Percentiles rank a stretch among this genome's conserved stretches.
These are phyloP conservation scores for Agonum fuliginosum DNA, from an alignment of 2,888 invertebrate genomes.

Conservation along the genomic window DNA sequence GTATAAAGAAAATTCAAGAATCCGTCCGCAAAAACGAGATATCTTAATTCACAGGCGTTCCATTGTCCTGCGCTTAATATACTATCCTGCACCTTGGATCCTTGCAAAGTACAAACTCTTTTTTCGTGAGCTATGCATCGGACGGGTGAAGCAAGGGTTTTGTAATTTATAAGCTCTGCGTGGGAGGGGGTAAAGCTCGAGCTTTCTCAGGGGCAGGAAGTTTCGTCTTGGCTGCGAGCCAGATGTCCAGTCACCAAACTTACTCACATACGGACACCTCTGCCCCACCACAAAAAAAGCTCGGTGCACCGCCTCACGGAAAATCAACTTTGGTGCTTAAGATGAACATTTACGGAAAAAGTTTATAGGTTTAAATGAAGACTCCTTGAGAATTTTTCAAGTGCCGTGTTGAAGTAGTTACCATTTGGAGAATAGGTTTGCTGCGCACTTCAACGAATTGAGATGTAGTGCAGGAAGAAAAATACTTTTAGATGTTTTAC, in stretches of 20 bases:
- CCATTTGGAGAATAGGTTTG: neutral
- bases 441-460: neutral
- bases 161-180: conserved; percentile 50
- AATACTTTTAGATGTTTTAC: conserved; percentile 14
- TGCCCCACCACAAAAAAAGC: conserved; percentile 41
- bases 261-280: conserved; percentile 48
- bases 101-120: conserved; percentile 52
- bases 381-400: conserved; percentile 41
- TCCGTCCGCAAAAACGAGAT: neutral
- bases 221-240: conserved; percentile 39
- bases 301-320: conserved; percentile 6
- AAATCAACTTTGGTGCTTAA: conserved; percentile 12
- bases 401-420: conserved; percentile 3
- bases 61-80: conserved; percentile 43
- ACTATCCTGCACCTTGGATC: conserved; percentile 41
- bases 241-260: conserved; percentile 52
- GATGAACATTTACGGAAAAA: conserved; percentile 44
- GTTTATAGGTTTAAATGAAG: conserved; percentile 45
- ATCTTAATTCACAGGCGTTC: conserved; percentile 49
- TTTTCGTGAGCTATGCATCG: conserved; percentile 46
- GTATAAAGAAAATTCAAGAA: neutral
- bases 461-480: neutral
- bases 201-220: neutral
- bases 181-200: conserved; percentile 1
- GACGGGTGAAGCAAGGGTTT: conserved; percentile 51